Evolutionary conservation across 1,140 invertebrate genomes (phyloP), one percentile per base, ranked within the genome.

Genomic region (Pogonus chalceus): DNA sequence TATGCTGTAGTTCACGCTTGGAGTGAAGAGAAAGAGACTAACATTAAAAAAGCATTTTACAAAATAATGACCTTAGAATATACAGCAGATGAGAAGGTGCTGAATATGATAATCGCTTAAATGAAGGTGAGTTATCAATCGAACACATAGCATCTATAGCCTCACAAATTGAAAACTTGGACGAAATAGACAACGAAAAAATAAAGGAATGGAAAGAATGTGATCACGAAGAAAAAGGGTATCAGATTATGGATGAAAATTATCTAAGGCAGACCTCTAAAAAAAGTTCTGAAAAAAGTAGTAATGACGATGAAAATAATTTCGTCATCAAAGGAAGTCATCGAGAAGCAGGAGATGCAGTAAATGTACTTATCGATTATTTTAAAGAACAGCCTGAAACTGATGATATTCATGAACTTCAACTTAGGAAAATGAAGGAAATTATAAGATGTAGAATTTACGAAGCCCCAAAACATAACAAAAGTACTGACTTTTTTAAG

Each of bases 21-120:
- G 49, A 51, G 43, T 47, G 56, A 31, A 51, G 56, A 56, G 37
- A 55, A 57, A 48, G 37, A 35, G 22, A 55, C 35, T 4, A 57
- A 12, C 18, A 51, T 55, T 23, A 54, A 57, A 55, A 55, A 51
- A 35, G 47, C 53, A 35, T 55, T 57, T 57, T 55, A 57, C 31
- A 57, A 57, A 55, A 55, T 55, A 57, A 55, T 57, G 56, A 57
- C 56, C 18, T 48, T 57, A 55, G 43, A 53, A 37, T 43, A 49
- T 31, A 31, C 26, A 31, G 4, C 26, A 31, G 26, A 31, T 31
- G 26, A 31, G 26, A 31, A 31, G 26, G 26, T 31, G 14, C 26
- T 31, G 26, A 31, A 7, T 4, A 31, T 14, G 26, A 31, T 31
- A 31, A 31, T 31, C 26, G 14, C 26, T 31, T 31, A 31, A 31